Percentiles rank a stretch among this genome's conserved stretches.
Conservation (phyloP, 2,113 vertebrate species). For the Lepus timidus region DNA sequence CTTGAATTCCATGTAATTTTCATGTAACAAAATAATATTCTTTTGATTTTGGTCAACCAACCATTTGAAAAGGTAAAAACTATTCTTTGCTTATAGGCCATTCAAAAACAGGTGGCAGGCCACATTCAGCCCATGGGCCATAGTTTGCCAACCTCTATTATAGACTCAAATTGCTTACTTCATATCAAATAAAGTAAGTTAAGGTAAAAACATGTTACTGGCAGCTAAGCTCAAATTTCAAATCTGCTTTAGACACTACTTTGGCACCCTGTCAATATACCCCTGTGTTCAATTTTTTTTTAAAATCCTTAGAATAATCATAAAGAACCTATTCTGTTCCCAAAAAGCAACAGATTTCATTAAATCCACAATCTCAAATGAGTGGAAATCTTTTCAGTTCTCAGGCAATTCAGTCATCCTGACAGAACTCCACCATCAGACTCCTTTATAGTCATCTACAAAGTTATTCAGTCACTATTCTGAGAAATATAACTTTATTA, state of each 20-base stretch:
- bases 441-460: background rate
- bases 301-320: slow-evolving; percentile 9
- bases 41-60: background rate
- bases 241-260: slow-evolving; percentile 35
- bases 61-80: slow-evolving; percentile 42
- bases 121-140: background rate
- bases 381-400: slow-evolving; percentile 11
- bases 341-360: slow-evolving; percentile 46
- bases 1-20: background rate
- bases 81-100: background rate
- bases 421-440: slow-evolving; percentile 39
- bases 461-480: slow-evolving; percentile 29
- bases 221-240: slow-evolving; percentile 52
- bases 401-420: background rate
- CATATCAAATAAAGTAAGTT: slow-evolving; percentile 58
- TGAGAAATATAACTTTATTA: slow-evolving; percentile 24
- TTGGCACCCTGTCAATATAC: background rate
- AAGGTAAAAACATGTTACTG: slow-evolving; percentile 57
- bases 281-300: background rate
- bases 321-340: slow-evolving; percentile 43
- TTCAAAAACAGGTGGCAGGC: background rate
- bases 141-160: background rate
- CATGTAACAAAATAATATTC: slow-evolving; percentile 28
- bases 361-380: background rate
- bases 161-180: slow-evolving; percentile 1